A percentile compares a stretch with the other conserved stretches of the same genome.
phyloP scores from a whole-genome alignment of 2,888 invertebrate species.

The Lochmaea crataegi region DNA sequence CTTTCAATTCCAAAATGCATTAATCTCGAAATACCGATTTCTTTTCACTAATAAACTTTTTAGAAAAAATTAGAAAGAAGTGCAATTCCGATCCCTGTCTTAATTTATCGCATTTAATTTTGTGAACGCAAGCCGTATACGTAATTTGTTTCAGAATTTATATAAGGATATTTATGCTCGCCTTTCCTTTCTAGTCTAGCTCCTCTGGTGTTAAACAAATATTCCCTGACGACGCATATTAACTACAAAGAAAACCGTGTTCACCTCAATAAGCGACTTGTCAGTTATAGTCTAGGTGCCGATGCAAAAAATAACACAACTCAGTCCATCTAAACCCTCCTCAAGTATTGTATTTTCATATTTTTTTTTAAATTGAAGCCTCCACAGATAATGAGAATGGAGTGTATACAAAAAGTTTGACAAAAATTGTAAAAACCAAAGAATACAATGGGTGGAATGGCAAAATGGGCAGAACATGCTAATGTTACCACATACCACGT shows the following conservation, averaged over 20 bases:
- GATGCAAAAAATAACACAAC: not conserved
- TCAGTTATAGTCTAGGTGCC: not conserved
- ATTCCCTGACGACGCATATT: not conserved
- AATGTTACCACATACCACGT: too few relatives aligned
- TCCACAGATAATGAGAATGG: too few relatives aligned
- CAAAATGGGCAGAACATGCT: too few relatives aligned
- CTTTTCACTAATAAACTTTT: not conserved
- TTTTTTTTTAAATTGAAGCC: too few relatives aligned
- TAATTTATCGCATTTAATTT: slow-evolving; percentile 35
- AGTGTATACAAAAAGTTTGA: too few relatives aligned
- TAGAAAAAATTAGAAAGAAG: slow-evolving; percentile 19
- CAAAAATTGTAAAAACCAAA: too few relatives aligned
- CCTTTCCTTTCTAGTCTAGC: not conserved
- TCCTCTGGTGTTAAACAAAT: slow-evolving; percentile 9
- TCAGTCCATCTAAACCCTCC: too few relatives aligned
- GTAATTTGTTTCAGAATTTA: slow-evolving; percentile 30
- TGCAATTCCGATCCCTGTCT: slow-evolving; percentile 23
- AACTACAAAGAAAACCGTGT: not conserved
- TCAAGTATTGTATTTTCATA: too few relatives aligned
- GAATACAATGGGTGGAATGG: too few relatives aligned
- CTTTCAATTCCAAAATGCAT: not conserved
- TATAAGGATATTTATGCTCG: slow-evolving; percentile 30
- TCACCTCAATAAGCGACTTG: not conserved
- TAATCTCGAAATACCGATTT: not conserved
- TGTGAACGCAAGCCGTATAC: slow-evolving; percentile 29